A percentile compares a stretch with the other conserved stretches of the same genome.
Evolutionary conservation across 1,140 invertebrate species (phyloP).

Genomic region (Pogonognathellus flavescens): DNA sequence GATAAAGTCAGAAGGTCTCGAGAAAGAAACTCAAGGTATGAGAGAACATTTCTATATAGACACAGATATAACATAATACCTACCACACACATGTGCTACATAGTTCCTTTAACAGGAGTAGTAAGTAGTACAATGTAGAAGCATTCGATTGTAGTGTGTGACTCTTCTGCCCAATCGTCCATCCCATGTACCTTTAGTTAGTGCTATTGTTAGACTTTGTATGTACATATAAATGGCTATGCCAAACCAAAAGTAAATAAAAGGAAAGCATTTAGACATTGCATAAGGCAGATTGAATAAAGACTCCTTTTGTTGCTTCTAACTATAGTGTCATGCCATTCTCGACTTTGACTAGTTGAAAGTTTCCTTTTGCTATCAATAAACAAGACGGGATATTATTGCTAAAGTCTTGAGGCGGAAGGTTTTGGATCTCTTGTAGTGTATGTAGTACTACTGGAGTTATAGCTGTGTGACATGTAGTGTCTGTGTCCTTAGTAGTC

Average conservation of each 20-base stretch:
- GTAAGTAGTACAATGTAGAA: no score
- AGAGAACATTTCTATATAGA: neutral
- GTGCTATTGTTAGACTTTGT: neutral
- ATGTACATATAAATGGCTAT: constrained; percentile 7
- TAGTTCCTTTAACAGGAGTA: no score
- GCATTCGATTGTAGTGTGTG: no score
- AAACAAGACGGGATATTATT: neutral
- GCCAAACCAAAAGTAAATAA: constrained; percentile 22
- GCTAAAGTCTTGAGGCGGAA: neutral
- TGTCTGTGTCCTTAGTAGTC: no score
- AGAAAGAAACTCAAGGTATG: constrained; percentile 19
- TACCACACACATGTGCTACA: no score
- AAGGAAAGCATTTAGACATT: constrained; percentile 17
- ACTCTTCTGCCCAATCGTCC: no score
- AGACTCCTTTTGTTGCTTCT: neutral
- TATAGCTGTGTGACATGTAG: no score
- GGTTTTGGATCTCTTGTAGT: neutral
- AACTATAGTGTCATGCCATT: constrained; percentile 13
- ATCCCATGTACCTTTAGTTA: neutral
- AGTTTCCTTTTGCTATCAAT: neutral
- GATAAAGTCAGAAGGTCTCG: constrained; percentile 41
- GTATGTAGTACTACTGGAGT: no score
- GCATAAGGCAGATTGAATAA: neutral
- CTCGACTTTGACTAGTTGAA: constrained; percentile 13
- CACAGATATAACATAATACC: neutral